These are phyloP conservation scores for Eciton burchellii DNA, from an alignment of 1,140 invertebrate genomes.

Conservation along the genomic window DNA sequence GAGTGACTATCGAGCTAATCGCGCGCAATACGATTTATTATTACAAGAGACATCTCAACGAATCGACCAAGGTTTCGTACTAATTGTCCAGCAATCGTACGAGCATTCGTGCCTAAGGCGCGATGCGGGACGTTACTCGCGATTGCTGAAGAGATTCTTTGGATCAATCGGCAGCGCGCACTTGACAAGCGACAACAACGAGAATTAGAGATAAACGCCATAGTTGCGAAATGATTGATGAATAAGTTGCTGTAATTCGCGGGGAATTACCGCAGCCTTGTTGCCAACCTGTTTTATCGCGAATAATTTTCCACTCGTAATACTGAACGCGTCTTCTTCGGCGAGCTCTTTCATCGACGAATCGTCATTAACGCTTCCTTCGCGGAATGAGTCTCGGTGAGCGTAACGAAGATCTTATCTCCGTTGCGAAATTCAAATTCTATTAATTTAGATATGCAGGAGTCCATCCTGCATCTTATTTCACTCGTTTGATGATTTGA, in stretches of 20 bases:
- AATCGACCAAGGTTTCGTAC: neutral
- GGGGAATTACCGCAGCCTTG: slow-evolving; percentile 19
- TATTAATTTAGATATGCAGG: too few relatives aligned
- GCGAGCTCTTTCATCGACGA: neutral
- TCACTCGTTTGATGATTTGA: too few relatives aligned
- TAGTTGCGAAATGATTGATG: slow-evolving; percentile 53
- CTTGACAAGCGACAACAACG: neutral
- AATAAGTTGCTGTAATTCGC: slow-evolving; percentile 16
- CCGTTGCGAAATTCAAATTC: too few relatives aligned
- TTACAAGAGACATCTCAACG: slow-evolving; percentile 8
- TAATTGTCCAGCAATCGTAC: neutral
- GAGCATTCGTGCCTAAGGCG: neutral
- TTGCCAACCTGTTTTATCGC: slow-evolving; percentile 5
- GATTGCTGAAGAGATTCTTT: neutral
- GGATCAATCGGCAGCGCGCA: neutral
- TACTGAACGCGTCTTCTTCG: slow-evolving; percentile 11
- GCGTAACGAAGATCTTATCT: too few relatives aligned
- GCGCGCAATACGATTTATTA: slow-evolving; percentile 24
- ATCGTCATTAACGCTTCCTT: too few relatives aligned
- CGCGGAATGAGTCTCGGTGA: too few relatives aligned
- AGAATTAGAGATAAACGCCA: slow-evolving; percentile 39
- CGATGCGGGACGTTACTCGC: slow-evolving; percentile 3
- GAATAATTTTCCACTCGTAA: slow-evolving; percentile 44
- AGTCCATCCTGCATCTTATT: too few relatives aligned
- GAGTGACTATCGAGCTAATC: slow-evolving; percentile 41